A percentile compares a stretch with the other conserved stretches of the same genome.
These are phyloP conservation scores for Neotragus moschatus DNA, from an alignment of 2,113 vertebrate genomes.

Conservation along the genomic window DNA sequence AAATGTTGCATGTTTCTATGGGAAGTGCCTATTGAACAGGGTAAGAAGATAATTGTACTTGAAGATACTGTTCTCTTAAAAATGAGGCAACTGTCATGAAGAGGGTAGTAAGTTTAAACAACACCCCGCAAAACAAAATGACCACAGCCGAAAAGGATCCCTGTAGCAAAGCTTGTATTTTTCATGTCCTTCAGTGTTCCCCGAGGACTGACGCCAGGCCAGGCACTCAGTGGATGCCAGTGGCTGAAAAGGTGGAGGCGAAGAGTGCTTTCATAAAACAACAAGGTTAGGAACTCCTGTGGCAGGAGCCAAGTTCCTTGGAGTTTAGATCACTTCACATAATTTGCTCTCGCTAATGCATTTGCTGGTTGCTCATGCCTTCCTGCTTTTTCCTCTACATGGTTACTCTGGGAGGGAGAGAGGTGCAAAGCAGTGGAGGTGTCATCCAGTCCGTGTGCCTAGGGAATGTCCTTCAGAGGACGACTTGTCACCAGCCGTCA, in stretches of 20 bases:
- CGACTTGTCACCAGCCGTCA: conserved; percentile 90
- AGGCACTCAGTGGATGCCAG: not conserved
- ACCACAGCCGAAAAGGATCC: not conserved
- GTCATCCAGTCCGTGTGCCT: conserved; percentile 81
- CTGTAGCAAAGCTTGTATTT: conserved; percentile 10
- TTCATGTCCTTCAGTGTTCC: not conserved
- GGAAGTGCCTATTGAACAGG: not conserved
- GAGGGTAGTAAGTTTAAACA: not conserved
- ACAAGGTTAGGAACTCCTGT: conserved; percentile 54
- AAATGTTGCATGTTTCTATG: not conserved
- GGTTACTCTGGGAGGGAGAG: conserved; percentile 78
- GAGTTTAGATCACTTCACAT: conserved; percentile 64
- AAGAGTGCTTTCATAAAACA: conserved; percentile 59
- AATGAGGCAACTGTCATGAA: not conserved
- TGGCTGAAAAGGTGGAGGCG: conserved; percentile 34
- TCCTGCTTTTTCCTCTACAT: conserved; percentile 75
- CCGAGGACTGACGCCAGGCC: not conserved
- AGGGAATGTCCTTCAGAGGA: conserved; percentile 94
- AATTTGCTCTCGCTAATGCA: conserved; percentile 76
- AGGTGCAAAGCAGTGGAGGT: conserved; percentile 84
- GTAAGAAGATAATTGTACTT: not conserved
- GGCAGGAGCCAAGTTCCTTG: conserved; percentile 60
- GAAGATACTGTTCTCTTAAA: not conserved
- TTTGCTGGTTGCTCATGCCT: conserved; percentile 76
- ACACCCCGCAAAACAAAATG: not conserved